These are phyloP conservation scores for Chionomys nivalis DNA, from an alignment of 2,113 vertebrate genomes.

Conservation along the genomic window DNA sequence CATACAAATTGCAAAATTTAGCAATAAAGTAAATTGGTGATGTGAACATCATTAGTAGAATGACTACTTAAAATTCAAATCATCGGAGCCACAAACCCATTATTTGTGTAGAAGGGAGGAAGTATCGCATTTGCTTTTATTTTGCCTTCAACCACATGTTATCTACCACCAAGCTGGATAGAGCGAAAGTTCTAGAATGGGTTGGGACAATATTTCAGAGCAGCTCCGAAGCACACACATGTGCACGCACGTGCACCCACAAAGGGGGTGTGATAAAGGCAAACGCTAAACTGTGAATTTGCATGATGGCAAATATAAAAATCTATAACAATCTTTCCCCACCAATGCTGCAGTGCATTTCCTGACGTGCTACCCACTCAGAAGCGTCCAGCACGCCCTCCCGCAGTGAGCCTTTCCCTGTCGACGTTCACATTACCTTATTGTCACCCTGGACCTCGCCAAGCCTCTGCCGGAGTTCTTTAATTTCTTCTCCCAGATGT, in stretches of 20 bases:
- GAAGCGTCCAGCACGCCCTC: neutral
- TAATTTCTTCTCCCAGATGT: constrained; percentile 93
- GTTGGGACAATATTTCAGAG: constrained; percentile 52
- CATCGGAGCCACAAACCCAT: constrained; percentile 76
- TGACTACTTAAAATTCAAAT: constrained; percentile 82
- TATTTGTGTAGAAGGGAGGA: constrained; percentile 71
- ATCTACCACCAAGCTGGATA: constrained; percentile 55
- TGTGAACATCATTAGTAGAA: constrained; percentile 84
- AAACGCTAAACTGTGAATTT: constrained; percentile 49
- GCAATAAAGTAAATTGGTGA: constrained; percentile 87
- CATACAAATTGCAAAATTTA: constrained; percentile 87
- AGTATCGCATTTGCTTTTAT: constrained; percentile 68
- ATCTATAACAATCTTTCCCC: constrained; percentile 39
- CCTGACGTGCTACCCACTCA: neutral
- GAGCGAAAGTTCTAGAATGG: constrained; percentile 60
- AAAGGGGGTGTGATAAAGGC: constrained; percentile 36
- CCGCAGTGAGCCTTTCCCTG: neutral
- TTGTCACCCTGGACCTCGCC: constrained; percentile 97
- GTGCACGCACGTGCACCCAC: neutral
- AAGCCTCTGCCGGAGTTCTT: constrained; percentile 95
- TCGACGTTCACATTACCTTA: constrained; percentile 89
- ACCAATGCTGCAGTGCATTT: neutral
- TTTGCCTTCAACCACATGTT: constrained; percentile 64
- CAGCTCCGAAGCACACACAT: constrained; percentile 31
- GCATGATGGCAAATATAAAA: constrained; percentile 65